phyloP scores from a whole-genome alignment of 2,113 vertebrate genomes.

The Setophaga kirtlandii region DNA sequence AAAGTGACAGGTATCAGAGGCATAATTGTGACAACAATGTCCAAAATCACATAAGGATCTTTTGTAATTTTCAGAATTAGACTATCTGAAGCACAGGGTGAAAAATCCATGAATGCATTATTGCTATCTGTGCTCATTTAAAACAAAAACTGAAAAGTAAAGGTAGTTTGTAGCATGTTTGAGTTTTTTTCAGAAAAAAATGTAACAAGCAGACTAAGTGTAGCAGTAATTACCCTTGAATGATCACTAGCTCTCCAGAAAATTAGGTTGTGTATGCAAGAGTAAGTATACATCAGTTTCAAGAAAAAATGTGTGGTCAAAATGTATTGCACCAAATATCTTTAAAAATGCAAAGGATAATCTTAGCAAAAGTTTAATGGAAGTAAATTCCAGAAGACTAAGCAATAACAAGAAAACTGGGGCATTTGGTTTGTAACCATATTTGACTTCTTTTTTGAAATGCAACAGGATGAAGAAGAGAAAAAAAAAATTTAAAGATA shows the following conservation, averaged over 20 bases:
- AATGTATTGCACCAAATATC: not conserved
- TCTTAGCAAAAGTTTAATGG: not conserved
- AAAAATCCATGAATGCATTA: not conserved
- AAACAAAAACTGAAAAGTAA: not conserved
- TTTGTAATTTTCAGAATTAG: not conserved
- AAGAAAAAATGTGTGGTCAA: not conserved
- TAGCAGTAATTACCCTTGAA: not conserved
- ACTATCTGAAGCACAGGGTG: not conserved
- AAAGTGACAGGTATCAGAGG: not conserved
- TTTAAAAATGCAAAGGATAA: not conserved
- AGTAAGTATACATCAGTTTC: not conserved
- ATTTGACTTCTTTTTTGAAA: not conserved
- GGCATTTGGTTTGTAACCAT: not conserved
- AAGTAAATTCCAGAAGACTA: not conserved
- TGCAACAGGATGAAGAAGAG: not conserved
- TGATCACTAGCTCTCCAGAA: not conserved
- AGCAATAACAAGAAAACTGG: not conserved
- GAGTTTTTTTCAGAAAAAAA: not conserved
- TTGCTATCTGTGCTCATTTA: not conserved
- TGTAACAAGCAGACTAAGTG: not conserved
- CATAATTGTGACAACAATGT: not conserved
- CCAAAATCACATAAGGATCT: accelerated
- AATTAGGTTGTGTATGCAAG: not conserved
- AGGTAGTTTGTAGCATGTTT: accelerated
- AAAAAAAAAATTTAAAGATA: not conserved